Conservation (phyloP, 2,113 vertebrate species). For the Pollachius pollachius region DNA sequence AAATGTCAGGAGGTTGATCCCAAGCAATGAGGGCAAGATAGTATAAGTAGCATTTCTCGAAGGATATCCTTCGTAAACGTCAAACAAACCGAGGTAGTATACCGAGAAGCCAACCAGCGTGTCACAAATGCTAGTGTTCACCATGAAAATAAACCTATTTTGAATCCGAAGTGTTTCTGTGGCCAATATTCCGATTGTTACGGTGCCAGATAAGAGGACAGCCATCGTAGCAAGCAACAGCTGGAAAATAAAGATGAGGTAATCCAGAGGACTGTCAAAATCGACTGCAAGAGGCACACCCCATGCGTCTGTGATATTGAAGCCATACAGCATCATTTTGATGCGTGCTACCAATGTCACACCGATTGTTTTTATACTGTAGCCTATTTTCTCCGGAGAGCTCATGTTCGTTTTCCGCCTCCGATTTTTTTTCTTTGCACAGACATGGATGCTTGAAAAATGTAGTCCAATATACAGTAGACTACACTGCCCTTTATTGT, state of each 20-base stretch:
- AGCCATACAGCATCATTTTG: neutral
- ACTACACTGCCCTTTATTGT: no score
- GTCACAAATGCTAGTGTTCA: constrained; percentile 71
- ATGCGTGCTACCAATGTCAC: no score
- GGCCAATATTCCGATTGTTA: constrained; percentile 53
- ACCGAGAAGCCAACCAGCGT: constrained; percentile 63
- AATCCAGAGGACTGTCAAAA: constrained; percentile 52
- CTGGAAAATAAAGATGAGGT: constrained; percentile 63
- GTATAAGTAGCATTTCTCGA: constrained; percentile 58
- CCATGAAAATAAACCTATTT: constrained; percentile 71
- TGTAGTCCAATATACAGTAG: no score
- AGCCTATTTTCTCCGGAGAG: no score
- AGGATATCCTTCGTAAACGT: constrained; percentile 66
- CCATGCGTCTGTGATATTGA: constrained; percentile 13
- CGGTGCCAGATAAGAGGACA: constrained; percentile 57
- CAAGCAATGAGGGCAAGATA: constrained; percentile 55
- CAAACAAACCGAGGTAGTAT: constrained; percentile 68
- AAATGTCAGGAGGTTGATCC: constrained; percentile 65
- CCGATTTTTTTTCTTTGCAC: no score
- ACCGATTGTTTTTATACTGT: no score
- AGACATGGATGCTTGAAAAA: no score
- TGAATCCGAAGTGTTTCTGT: constrained; percentile 53
- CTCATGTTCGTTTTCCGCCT: no score
- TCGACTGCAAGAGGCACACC: constrained; percentile 55
- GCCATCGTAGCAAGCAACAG: constrained; percentile 55